Evolutionary conservation across 2,113 vertebrate genomes (phyloP).

Genomic region (Ctenomys sociabilis): DNA sequence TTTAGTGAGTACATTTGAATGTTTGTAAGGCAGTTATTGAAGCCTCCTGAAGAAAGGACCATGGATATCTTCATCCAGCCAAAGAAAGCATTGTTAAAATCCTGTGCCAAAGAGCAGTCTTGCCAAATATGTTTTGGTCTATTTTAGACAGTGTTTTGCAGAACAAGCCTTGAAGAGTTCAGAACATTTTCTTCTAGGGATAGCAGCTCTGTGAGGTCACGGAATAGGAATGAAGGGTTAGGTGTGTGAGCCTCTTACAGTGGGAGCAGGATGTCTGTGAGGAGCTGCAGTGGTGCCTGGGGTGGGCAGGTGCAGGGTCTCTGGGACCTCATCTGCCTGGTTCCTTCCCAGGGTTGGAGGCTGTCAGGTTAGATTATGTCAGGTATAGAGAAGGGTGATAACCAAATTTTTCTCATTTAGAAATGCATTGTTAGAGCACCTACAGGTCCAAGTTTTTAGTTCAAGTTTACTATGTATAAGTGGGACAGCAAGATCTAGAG

Average conservation of each 20-base stretch:
- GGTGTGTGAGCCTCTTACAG: background rate
- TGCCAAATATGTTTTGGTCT: conserved; percentile 58
- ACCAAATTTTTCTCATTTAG: background rate
- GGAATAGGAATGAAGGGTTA: background rate
- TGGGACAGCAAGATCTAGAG: background rate
- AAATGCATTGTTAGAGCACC: background rate
- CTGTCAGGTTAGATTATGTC: background rate
- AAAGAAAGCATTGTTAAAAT: conserved; percentile 58
- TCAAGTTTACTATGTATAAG: background rate
- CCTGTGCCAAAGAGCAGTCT: conserved; percentile 24
- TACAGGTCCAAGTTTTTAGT: background rate
- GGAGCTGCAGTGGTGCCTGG: background rate
- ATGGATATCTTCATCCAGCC: background rate
- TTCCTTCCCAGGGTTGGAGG: background rate
- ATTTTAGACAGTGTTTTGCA: conserved; percentile 65
- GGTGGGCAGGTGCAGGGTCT: background rate
- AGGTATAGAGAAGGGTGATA: background rate
- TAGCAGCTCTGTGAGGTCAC: conserved; percentile 15
- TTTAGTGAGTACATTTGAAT: background rate
- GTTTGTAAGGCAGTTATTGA: background rate
- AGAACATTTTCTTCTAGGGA: conserved; percentile 52
- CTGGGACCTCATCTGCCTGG: background rate
- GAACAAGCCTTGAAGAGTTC: background rate
- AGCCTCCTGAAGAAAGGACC: background rate
- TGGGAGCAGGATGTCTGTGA: background rate